A percentile compares a stretch with the other conserved stretches of the same genome.
phyloP scores from a whole-genome alignment of 2,888 invertebrate species.

The Neoscelio sp. region DNA sequence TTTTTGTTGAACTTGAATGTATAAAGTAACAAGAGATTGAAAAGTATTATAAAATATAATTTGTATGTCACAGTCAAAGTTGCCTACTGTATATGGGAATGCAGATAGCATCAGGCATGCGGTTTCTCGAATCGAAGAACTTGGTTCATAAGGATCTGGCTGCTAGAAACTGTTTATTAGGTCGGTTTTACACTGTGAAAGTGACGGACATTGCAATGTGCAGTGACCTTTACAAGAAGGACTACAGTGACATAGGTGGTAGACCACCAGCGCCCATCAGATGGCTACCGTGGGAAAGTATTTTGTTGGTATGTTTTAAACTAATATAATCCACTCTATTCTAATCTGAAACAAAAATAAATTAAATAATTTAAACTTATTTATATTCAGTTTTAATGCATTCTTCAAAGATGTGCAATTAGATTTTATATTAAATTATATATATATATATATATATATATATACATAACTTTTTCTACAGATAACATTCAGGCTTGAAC shows the following conservation, averaged over 20 bases:
- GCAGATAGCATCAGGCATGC: slow-evolving; percentile 92
- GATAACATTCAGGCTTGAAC: neutral
- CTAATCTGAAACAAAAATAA: no score
- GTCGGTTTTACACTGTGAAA: slow-evolving; percentile 86
- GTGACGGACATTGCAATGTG: slow-evolving; percentile 87
- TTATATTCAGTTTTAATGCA: no score
- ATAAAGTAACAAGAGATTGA: no score
- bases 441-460: slow-evolving; percentile 14
- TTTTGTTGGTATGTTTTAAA: slow-evolving; percentile 85
- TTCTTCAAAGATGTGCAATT: no score
- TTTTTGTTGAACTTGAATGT: no score
- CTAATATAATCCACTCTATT: no score
- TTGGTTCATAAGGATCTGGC: slow-evolving; percentile 92
- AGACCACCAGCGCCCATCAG: slow-evolving; percentile 86
- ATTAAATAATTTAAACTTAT: no score
- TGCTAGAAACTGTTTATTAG: slow-evolving; percentile 87
- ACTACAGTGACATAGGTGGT: slow-evolving; percentile 87
- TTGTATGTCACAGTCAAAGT: slow-evolving; percentile 85
- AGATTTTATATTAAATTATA: slow-evolving; percentile 4
- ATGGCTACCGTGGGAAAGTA: slow-evolving; percentile 88
- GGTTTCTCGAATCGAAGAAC: slow-evolving; percentile 90
- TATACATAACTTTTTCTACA: neutral
- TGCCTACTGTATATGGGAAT: slow-evolving; percentile 89
- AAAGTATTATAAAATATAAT: slow-evolving; percentile 5
- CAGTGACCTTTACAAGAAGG: slow-evolving; percentile 86